Percentiles rank a stretch among this genome's conserved stretches.
Evolutionary conservation across 2,797 vertebrate species (phyloP).

Genomic region (Alauda arvensis): DNA sequence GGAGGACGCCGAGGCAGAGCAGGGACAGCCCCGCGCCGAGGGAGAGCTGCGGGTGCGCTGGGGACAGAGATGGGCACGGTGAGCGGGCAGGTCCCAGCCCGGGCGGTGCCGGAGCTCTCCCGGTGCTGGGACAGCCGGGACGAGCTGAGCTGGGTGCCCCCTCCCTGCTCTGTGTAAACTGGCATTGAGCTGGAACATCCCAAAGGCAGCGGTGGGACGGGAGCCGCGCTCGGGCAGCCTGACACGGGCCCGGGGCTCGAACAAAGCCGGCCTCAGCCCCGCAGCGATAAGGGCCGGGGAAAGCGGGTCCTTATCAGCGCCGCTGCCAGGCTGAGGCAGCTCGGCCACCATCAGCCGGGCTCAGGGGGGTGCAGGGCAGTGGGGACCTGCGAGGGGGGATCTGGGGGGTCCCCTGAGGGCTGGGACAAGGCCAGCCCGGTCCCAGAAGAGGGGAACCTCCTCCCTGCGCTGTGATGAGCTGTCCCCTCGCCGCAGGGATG

Average conservation of each 20-base stretch:
- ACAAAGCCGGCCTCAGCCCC: not conserved
- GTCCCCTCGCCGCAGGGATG: not conserved
- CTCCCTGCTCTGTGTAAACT: rapidly evolving
- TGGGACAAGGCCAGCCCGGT: not conserved
- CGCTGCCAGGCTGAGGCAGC: not conserved
- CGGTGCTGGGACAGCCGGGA: not conserved
- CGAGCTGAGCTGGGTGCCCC: not conserved
- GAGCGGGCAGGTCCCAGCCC: rapidly evolving
- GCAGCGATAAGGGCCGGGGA: not conserved
- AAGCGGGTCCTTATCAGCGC: not conserved
- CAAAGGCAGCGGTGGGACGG: not conserved
- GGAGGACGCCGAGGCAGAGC: not conserved
- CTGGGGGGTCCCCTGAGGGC: not conserved
- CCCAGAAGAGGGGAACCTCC: not conserved
- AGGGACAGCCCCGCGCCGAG: not conserved
- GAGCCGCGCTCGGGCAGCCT: not conserved
- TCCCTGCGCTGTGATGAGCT: rapidly evolving
- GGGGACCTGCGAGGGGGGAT: too few relatives aligned
- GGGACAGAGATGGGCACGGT: not conserved
- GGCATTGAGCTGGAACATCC: not conserved
- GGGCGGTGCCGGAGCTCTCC: rapidly evolving
- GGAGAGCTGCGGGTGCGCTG: not conserved
- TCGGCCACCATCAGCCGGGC: not conserved
- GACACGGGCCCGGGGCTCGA: not conserved
- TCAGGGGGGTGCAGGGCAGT: rapidly evolving